A percentile compares a stretch with the other conserved stretches of the same genome.
These are phyloP conservation scores for Onychomys arenicola DNA, from an alignment of 2,797 vertebrate genomes.

Conservation along the genomic window DNA sequence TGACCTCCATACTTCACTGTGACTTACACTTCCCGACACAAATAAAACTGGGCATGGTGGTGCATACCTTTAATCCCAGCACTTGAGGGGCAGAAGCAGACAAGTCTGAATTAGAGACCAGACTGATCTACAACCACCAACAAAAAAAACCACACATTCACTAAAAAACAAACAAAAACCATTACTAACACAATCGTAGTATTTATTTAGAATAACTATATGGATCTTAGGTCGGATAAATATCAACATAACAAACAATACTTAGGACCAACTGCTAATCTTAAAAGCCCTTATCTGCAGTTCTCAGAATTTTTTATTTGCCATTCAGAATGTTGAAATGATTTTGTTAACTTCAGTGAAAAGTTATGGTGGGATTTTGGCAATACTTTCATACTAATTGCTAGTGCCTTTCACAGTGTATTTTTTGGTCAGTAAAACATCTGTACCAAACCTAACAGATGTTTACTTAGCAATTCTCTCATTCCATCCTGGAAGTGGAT, in stretches of 20 bases:
- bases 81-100: background rate
- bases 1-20: background rate
- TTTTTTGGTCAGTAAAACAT: background rate
- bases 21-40: too few relatives aligned
- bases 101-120: background rate
- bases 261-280: slow-evolving; percentile 5
- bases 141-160: background rate
- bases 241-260: slow-evolving; percentile 29
- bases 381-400: background rate
- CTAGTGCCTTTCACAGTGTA: background rate
- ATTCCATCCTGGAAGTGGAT: too few relatives aligned
- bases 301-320: slow-evolving; percentile 36
- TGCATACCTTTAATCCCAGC: background rate
- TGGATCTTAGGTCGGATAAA: background rate
- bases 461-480: background rate
- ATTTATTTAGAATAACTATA: background rate
- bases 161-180: background rate
- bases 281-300: slow-evolving; percentile 24
- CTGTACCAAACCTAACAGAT: background rate
- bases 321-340: slow-evolving; percentile 6
- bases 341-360: slow-evolving; percentile 11
- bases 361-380: background rate
- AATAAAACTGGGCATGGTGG: background rate
- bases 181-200: background rate
- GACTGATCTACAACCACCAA: background rate